These are phyloP conservation scores for Plagiodera versicolora DNA, from an alignment of 2,888 invertebrate species.

Conservation along the genomic window DNA sequence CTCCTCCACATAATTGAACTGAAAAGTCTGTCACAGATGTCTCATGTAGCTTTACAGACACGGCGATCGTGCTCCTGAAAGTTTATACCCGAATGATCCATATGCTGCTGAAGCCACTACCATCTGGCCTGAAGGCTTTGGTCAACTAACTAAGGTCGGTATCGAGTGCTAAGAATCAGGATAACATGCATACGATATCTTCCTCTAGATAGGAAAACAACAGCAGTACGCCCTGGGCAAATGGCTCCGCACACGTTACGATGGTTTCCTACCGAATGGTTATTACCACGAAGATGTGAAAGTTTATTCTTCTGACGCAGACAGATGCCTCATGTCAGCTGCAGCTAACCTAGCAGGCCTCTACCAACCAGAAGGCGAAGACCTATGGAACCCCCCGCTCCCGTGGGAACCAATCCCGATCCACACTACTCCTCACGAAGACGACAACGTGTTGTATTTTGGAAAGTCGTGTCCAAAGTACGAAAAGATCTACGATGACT, in stretches of 20 bases:
- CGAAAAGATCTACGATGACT: slow-evolving; percentile 60
- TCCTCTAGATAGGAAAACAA: slow-evolving; percentile 59
- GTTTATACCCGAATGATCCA: neutral
- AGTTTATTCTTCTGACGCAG: slow-evolving; percentile 77
- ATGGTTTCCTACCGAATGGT: slow-evolving; percentile 57
- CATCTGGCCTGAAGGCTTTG: slow-evolving; percentile 1
- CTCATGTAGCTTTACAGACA: neutral
- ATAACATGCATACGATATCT: neutral
- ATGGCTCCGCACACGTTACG: slow-evolving; percentile 74
- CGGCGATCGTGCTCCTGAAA: neutral
- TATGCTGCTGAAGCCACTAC: neutral
- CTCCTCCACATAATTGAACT: too few relatives aligned
- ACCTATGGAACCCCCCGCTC: slow-evolving; percentile 22
- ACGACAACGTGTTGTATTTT: slow-evolving; percentile 15
- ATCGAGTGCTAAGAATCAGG: too few relatives aligned
- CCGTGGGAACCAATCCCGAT: slow-evolving; percentile 74
- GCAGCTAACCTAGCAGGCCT: slow-evolving; percentile 71
- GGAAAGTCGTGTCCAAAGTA: slow-evolving; percentile 63
- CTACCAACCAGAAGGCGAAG: slow-evolving; percentile 55
- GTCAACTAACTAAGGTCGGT: slow-evolving; percentile 4
- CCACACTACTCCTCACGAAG: slow-evolving; percentile 56
- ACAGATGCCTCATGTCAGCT: slow-evolving; percentile 88
- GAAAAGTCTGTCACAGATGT: too few relatives aligned
- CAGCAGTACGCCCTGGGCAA: slow-evolving; percentile 70
- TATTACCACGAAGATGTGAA: slow-evolving; percentile 62